A percentile compares a stretch with the other conserved stretches of the same genome.
Conservation (phyloP, 2,113 vertebrate species). For the Embiotoca jacksoni region DNA sequence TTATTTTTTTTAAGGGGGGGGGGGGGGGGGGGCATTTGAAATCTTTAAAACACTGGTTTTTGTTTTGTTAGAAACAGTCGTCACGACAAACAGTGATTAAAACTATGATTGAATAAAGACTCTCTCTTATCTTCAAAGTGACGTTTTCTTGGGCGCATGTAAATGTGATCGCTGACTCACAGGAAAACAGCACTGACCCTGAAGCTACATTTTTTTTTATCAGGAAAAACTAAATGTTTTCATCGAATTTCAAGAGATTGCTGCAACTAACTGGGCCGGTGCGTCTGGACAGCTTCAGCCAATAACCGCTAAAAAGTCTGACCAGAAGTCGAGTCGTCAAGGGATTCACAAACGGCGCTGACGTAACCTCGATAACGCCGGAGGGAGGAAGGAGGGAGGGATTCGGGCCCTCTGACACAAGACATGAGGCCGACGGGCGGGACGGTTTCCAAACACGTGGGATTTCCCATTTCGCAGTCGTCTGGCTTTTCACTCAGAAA, state of each 20-base stretch:
- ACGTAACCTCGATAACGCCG: slow-evolving; percentile 47
- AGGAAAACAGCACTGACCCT: slow-evolving; percentile 33
- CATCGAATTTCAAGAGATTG: slow-evolving; percentile 12
- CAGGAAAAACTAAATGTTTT: slow-evolving; percentile 43
- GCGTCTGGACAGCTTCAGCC: not conserved
- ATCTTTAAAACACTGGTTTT: too few relatives aligned
- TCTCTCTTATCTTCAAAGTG: slow-evolving; percentile 9
- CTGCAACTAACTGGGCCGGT: not conserved
- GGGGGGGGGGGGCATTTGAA: too few relatives aligned
- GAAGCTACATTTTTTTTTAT: slow-evolving; percentile 3
- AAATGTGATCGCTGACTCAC: slow-evolving; percentile 47
- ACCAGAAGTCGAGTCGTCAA: slow-evolving; percentile 57
- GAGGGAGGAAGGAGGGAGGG: slow-evolving; percentile 28
- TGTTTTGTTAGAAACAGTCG: too few relatives aligned
- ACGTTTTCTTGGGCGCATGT: slow-evolving; percentile 18
- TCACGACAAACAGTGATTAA: not conserved
- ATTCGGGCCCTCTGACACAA: slow-evolving; percentile 7
- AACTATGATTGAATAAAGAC: not conserved
- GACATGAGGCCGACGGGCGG: not conserved
- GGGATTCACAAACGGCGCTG: slow-evolving; percentile 58
- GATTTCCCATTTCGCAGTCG: slow-evolving; percentile 29
- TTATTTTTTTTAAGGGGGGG: too few relatives aligned
- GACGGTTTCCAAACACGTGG: slow-evolving; percentile 38
- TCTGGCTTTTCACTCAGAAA: slow-evolving; percentile 16
- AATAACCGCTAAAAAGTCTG: slow-evolving; percentile 1